These are phyloP conservation scores for Lepidocyrtinus sp. DNA, from an alignment of 2,888 invertebrate species.

Conservation along the genomic window DNA sequence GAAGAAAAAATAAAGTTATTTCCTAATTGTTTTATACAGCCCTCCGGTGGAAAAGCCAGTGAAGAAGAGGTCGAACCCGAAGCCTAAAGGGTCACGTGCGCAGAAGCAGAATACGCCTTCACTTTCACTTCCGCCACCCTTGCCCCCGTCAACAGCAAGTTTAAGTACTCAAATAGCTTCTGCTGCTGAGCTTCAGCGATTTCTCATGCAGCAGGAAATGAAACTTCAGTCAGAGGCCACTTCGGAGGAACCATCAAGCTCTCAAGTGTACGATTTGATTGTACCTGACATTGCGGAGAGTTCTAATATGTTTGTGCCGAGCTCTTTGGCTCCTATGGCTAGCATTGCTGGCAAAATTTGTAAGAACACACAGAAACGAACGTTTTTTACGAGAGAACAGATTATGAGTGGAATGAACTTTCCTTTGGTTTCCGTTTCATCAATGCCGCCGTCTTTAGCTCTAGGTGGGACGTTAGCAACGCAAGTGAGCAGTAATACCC, in stretches of 20 bases:
- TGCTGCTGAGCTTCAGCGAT: background rate
- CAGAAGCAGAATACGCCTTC: background rate
- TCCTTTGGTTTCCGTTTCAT: slow-evolving; percentile 24
- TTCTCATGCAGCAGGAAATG: too few relatives aligned
- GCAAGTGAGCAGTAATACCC: background rate
- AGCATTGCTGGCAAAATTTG: too few relatives aligned
- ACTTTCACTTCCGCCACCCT: background rate
- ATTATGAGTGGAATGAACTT: slow-evolving; percentile 40
- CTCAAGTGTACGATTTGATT: background rate
- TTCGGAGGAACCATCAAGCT: background rate
- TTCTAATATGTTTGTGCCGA: background rate
- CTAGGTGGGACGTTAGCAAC: background rate
- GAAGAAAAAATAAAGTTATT: too few relatives aligned
- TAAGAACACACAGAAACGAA: too few relatives aligned
- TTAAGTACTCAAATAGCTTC: background rate
- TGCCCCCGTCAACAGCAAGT: background rate
- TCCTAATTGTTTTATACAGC: too few relatives aligned
- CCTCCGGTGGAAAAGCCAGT: background rate
- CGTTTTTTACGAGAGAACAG: too few relatives aligned
- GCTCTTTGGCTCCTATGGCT: too few relatives aligned
- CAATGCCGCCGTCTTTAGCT: background rate
- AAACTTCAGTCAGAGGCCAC: too few relatives aligned
- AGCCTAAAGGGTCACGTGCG: background rate
- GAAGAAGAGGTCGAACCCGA: background rate
- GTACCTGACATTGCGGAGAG: background rate